Percentiles rank a stretch among this genome's conserved stretches.
Conservation (phyloP, 2,113 vertebrate species). For the Struthio camelus region DNA sequence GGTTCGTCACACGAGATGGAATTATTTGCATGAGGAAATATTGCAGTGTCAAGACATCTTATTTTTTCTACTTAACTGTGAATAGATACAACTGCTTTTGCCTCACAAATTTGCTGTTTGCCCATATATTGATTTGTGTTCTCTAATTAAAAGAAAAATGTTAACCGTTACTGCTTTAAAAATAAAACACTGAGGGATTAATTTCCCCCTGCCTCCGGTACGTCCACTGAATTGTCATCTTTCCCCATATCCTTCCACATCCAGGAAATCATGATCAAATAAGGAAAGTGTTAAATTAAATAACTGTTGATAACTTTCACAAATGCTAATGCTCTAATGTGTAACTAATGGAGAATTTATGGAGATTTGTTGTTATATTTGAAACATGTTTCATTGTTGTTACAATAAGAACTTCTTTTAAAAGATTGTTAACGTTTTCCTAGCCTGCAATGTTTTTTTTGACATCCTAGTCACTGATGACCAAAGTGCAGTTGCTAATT, state of each 20-base stretch:
- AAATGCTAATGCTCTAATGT: background rate
- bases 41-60: background rate
- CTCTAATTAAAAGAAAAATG: background rate
- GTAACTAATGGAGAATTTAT: background rate
- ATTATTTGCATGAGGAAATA: background rate
- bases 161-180: background rate
- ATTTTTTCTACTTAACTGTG: background rate
- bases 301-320: background rate
- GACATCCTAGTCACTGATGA: background rate
- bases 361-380: background rate
- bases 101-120: background rate
- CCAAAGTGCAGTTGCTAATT: background rate
- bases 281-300: background rate
- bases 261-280: background rate
- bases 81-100: background rate
- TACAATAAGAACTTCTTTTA: background rate
- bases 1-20: background rate
- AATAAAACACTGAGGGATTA: background rate
- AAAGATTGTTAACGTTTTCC: background rate
- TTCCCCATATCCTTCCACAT: background rate
- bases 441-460: background rate
- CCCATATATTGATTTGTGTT: background rate
- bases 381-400: background rate
- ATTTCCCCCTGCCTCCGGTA: accelerated
- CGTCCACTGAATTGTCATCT: background rate